Percentiles rank a stretch among this genome's conserved stretches.
phyloP scores from a whole-genome alignment of 2,888 invertebrate species.

The Tinea pellionella region DNA sequence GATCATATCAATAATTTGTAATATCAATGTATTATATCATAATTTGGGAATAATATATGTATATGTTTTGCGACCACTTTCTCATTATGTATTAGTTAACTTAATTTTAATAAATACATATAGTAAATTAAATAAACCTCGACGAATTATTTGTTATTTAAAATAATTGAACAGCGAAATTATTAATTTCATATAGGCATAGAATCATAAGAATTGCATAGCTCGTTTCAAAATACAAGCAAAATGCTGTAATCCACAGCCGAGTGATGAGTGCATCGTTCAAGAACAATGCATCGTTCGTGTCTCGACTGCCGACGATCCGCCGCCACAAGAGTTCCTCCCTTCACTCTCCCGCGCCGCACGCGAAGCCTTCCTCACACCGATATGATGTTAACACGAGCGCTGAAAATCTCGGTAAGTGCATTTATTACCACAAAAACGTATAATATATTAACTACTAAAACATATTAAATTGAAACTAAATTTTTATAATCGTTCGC shows the following conservation, averaged over 20 bases:
- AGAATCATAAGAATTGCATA: no score
- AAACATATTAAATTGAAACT: not conserved
- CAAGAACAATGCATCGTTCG: conserved; percentile 94
- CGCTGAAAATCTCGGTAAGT: conserved; percentile 79
- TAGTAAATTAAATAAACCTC: no score
- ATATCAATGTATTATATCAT: no score
- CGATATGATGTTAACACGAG: conserved; percentile 80
- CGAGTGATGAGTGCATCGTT: conserved; percentile 82
- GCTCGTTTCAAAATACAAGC: not conserved
- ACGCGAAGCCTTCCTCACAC: conserved; percentile 71
- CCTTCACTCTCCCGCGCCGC: conserved; percentile 79
- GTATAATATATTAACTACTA: conserved; percentile 13
- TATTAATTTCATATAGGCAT: no score
- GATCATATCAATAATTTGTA: no score
- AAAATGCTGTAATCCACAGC: conserved; percentile 53
- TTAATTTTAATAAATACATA: no score
- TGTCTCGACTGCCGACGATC: conserved; percentile 89
- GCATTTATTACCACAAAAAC: conserved; percentile 18
- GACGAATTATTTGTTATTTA: no score
- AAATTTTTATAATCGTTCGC: not conserved
- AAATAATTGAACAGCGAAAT: no score
- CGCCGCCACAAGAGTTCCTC: conserved; percentile 84
- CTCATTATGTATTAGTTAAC: no score
- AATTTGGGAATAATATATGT: no score
- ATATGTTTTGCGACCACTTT: no score